Evolutionary conservation across 2,797 vertebrate genomes (phyloP), one percentile per base, ranked within the genome.

Genomic region (Gorsachius magnificus): DNA sequence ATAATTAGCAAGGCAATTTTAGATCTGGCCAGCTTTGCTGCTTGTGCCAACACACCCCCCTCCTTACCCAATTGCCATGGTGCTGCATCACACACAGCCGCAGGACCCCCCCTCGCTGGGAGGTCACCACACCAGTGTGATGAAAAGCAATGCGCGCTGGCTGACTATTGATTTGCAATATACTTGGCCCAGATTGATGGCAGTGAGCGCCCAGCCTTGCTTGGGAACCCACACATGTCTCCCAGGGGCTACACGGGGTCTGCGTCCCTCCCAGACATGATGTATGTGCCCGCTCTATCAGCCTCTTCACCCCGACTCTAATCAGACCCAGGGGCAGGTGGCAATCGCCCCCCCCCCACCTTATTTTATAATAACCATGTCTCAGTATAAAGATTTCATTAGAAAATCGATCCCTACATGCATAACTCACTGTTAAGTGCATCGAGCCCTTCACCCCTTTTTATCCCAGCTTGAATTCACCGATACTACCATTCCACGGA

Each of bases 111-210:
- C 45, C 26, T 83, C 4, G 2, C 76, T 1, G 3, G 75, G 79
- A 92, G 95, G 90, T 93, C 92, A 74, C 78, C 0, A 3, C 68
- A 29, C 54, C 48, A 57, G 70, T 5, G 13, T 35, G 22, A 85
- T 91, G 91, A 65, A 83, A 57, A 90, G 82, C 91, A 24, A 6
- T 1, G 58, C 15, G 13, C 7, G 6, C 72, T 91, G 87, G 36
- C 91, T 80, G 89, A 6, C 69, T 95, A 96, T 93, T 78, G 96
- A 96, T 95, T 93, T 68, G 89, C 96, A 71, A 82, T 92, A 87
- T 71, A 70, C 95, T 96, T 91, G 82, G 76, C 64, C 75, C 76
- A 89, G 89, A 94, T 96, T 89, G 94, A 97, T 95, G 93, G 93
- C 81, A 69, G 87, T 0, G 2, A 89, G 90, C 0, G 2, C 57